phyloP scores from a whole-genome alignment of 2,113 vertebrate species.

The Cyprinodon variegatus region DNA sequence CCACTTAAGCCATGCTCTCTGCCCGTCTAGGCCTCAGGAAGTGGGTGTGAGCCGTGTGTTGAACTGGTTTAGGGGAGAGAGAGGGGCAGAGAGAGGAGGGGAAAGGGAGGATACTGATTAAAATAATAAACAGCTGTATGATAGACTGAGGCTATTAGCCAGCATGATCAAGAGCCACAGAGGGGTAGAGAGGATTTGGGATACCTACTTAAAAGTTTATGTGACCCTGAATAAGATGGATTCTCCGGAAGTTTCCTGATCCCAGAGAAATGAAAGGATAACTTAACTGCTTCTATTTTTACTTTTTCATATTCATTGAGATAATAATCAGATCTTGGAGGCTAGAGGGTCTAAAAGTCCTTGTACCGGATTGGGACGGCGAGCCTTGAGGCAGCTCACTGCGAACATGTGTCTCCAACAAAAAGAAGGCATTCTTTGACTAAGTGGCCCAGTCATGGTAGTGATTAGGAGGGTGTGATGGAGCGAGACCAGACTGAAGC shows the following conservation, averaged over 20 bases:
- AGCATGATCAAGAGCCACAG: conserved; percentile 43
- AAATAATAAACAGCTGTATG: conserved; percentile 95
- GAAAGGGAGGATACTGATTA: conserved; percentile 92
- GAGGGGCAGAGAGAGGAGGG: conserved; percentile 75
- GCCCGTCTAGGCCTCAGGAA: conserved; percentile 86
- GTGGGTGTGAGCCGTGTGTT: conserved; percentile 86
- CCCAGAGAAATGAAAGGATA: background rate
- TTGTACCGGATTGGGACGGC: conserved; percentile 21
- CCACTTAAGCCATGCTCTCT: conserved; percentile 15
- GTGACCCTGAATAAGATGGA: conserved; percentile 5
- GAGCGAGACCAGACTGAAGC: conserved; percentile 55
- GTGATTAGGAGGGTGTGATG: conserved; percentile 71
- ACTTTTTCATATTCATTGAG: conserved; percentile 17
- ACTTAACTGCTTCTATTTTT: conserved; percentile 12
- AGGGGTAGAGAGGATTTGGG: conserved; percentile 42
- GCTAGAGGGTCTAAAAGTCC: conserved; percentile 11
- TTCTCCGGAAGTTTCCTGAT: conserved; percentile 35
- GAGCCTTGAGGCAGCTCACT: conserved; percentile 40
- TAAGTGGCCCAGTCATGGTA: conserved; percentile 68
- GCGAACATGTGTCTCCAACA: conserved; percentile 62
- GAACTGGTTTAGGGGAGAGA: conserved; percentile 69
- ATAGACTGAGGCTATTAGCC: conserved; percentile 59
- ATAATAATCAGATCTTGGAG: conserved; percentile 24
- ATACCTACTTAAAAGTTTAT: conserved; percentile 24
- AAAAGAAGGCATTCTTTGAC: conserved; percentile 70